A percentile compares a stretch with the other conserved stretches of the same genome.
These are phyloP conservation scores for Nettapus auritus DNA, from an alignment of 2,113 vertebrate species.

Conservation along the genomic window DNA sequence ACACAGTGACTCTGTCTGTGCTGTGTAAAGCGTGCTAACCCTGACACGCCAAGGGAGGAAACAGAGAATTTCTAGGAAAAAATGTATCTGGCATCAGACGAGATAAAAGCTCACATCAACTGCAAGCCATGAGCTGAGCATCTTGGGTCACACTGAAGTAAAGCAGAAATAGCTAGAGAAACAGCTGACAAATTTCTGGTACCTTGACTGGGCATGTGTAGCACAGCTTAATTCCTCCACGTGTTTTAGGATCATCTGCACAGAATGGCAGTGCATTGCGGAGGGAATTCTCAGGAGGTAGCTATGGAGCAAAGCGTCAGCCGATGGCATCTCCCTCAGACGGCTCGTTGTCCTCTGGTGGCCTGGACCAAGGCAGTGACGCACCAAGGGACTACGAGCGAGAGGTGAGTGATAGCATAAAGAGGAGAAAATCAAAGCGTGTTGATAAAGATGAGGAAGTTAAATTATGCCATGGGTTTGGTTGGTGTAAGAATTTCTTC, in stretches of 20 bases:
- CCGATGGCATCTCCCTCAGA: constrained; percentile 95
- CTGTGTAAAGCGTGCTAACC: not conserved
- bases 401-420: constrained; percentile 82
- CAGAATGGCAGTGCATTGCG: constrained; percentile 94
- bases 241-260: constrained; percentile 82
- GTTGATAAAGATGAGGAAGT: not conserved
- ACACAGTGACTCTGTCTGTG: not conserved
- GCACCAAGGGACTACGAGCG: constrained; percentile 92
- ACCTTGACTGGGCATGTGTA: accelerated
- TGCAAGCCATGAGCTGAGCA: not conserved
- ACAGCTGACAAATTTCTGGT: too few species aligned
- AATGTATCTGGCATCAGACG: not conserved
- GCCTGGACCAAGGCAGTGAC: constrained; percentile 90
- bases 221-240: not conserved
- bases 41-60: not conserved
- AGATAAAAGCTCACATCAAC: not conserved
- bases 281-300: constrained; percentile 91
- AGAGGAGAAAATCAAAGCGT: not conserved
- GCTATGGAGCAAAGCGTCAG: constrained; percentile 89
- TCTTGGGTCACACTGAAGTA: not conserved
- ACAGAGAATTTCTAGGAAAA: not conserved
- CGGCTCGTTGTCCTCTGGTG: constrained; percentile 94
- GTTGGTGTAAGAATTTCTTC: not conserved
- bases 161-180: not conserved
- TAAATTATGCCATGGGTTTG: not conserved